A percentile compares a stretch with the other conserved stretches of the same genome.
phyloP scores from a whole-genome alignment of 92 coral and sea anemone species.

The Zoanthus solanderi region DNA sequence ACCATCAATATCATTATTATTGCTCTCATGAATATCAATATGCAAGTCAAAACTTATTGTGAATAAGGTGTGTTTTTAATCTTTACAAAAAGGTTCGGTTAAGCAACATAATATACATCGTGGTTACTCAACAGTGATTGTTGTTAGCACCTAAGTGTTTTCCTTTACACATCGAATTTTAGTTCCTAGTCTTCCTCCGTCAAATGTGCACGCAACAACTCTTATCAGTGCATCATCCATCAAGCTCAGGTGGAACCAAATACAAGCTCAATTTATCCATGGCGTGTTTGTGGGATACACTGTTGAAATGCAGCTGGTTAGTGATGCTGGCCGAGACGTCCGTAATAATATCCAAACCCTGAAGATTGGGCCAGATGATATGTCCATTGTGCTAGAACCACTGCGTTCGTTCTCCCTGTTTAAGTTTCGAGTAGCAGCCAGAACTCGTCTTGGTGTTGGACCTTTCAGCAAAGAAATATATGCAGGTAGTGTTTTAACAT shows the following conservation, averaged over 20 bases:
- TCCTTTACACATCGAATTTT: not conserved
- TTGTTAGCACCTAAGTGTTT: too few relatives aligned
- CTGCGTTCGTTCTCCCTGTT: not conserved
- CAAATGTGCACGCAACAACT: constrained; percentile 7
- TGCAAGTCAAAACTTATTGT: too few relatives aligned
- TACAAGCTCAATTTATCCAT: constrained; percentile 10
- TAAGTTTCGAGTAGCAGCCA: constrained; percentile 26
- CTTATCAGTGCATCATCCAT: constrained; percentile 24
- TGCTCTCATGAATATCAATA: too few relatives aligned
- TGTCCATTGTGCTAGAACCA: not conserved
- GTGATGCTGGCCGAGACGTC: not conserved
- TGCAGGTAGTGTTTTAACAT: not conserved
- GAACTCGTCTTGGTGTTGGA: constrained; percentile 15
- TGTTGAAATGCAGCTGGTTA: not conserved
- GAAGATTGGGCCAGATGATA: not conserved
- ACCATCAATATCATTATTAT: too few relatives aligned
- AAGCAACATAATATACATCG: too few relatives aligned
- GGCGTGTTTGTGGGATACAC: constrained; percentile 48
- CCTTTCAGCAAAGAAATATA: not conserved
- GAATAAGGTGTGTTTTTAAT: too few relatives aligned
- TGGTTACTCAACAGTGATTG: too few relatives aligned
- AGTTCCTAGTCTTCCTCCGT: constrained; percentile 50
- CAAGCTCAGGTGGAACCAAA: constrained; percentile 29
- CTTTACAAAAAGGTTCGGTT: too few relatives aligned
- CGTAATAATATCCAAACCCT: not conserved